These are phyloP conservation scores for Acanthococcus lagerstroemiae DNA, from an alignment of 2,888 invertebrate species.

Conservation along the genomic window DNA sequence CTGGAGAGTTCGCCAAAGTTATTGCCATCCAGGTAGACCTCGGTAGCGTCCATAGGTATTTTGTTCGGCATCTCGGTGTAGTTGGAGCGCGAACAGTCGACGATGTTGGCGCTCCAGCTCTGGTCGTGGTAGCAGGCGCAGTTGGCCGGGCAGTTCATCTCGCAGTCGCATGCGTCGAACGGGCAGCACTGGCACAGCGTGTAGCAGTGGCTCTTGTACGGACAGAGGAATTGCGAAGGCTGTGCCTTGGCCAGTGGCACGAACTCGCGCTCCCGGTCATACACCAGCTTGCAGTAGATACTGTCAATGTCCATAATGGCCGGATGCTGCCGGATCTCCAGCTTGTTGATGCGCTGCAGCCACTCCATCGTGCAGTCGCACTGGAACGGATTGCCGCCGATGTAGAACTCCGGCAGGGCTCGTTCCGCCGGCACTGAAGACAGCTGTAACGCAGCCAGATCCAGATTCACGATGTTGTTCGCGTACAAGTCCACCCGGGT, in stretches of 20 bases:
- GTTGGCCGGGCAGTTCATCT: slow-evolving; percentile 88
- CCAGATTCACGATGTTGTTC: slow-evolving; percentile 81
- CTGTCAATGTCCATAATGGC: slow-evolving; percentile 80
- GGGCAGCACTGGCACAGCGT: slow-evolving; percentile 92
- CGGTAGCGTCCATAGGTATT: slow-evolving; percentile 91
- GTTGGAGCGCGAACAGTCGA: slow-evolving; percentile 74
- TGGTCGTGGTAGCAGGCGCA: slow-evolving; percentile 93
- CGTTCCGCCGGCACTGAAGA: slow-evolving; percentile 66
- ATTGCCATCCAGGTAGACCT: slow-evolving; percentile 87
- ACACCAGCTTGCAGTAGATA: slow-evolving; percentile 76
- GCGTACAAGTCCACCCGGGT: slow-evolving; percentile 85
- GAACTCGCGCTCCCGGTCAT: slow-evolving; percentile 72
- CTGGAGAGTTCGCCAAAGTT: slow-evolving; percentile 75
- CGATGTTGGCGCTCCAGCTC: slow-evolving; percentile 85
- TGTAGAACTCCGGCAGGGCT: slow-evolving; percentile 77
- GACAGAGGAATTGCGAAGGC: slow-evolving; percentile 81
- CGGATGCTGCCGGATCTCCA: slow-evolving; percentile 76
- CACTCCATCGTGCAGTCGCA: slow-evolving; percentile 95
- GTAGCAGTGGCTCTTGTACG: slow-evolving; percentile 87
- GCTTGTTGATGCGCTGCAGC: slow-evolving; percentile 80
- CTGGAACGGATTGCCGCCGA: slow-evolving; percentile 86
- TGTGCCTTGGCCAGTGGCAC: slow-evolving; percentile 78
- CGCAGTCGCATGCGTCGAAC: slow-evolving; percentile 93
- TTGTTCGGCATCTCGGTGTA: slow-evolving; percentile 74
- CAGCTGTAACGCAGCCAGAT: slow-evolving; percentile 75